Evolutionary conservation across 2,797 vertebrate genomes (phyloP).

Genomic region (Mormyrops boulengeri): DNA sequence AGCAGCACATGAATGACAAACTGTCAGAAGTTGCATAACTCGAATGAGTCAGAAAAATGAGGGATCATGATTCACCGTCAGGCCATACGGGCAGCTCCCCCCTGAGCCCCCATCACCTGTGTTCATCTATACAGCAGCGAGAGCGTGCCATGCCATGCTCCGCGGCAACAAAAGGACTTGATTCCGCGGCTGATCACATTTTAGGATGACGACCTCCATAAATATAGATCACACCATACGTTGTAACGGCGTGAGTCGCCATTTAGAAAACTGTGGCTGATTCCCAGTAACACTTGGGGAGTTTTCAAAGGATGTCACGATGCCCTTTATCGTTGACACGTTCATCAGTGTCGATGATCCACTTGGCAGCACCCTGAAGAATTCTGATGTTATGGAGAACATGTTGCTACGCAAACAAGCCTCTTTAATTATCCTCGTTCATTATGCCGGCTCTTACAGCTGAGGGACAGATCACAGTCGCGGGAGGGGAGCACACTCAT

Average conservation of each 20-base stretch:
- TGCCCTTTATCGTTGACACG: neutral
- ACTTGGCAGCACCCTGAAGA: constrained; percentile 7
- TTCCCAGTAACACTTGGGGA: neutral
- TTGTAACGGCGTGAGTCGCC: neutral
- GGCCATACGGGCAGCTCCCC: constrained; percentile 16
- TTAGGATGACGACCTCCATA: neutral
- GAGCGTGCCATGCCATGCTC: neutral
- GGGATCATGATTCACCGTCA: constrained; percentile 27
- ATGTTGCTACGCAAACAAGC: neutral
- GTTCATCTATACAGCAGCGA: neutral
- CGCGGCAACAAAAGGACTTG: neutral
- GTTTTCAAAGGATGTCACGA: neutral
- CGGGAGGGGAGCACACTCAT: neutral
- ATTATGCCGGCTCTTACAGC: neutral
- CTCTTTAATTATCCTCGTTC: neutral
- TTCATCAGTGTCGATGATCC: constrained; percentile 19
- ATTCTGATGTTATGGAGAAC: neutral
- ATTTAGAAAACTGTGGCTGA: neutral
- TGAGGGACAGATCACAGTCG: neutral
- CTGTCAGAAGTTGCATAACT: constrained; percentile 19
- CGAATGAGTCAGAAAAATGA: constrained; percentile 29
- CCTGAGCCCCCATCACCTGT: neutral
- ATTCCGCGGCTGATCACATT: neutral
- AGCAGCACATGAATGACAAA: constrained; percentile 11
- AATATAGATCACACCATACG: neutral